These are phyloP conservation scores for Drosophila saltans DNA, from an alignment of 1,140 invertebrate species.

Conservation along the genomic window DNA sequence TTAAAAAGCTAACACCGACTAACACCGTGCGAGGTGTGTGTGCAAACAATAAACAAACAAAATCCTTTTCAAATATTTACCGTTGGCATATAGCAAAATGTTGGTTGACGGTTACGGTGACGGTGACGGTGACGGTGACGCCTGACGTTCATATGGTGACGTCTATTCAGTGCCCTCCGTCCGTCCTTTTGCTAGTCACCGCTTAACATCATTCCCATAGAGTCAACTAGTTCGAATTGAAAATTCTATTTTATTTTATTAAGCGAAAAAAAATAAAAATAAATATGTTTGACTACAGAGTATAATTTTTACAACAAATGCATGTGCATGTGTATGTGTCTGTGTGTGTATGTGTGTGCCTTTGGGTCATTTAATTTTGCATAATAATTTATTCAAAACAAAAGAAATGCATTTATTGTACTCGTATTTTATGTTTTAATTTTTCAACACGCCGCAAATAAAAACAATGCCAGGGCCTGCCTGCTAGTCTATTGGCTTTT, in stretches of 20 bases:
- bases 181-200: background rate
- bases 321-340: conserved; percentile 8
- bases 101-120: conserved; percentile 45
- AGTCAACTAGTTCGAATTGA: conserved; percentile 55
- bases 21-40: conserved; percentile 82
- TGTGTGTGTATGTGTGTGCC: conserved; percentile 50
- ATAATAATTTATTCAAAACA: conserved; percentile 79
- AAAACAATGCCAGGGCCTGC: conserved; percentile 60
- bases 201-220: conserved; percentile 4
- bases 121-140: conserved; percentile 34
- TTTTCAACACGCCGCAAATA: conserved; percentile 56
- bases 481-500: conserved; percentile 75
- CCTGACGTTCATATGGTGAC: conserved; percentile 30
- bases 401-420: conserved; percentile 63
- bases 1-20: conserved; percentile 83
- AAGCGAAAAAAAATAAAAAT: conserved; percentile 24
- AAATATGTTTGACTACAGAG: conserved; percentile 6
- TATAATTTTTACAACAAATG: conserved; percentile 8
- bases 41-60: conserved; percentile 83
- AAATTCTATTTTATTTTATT: conserved; percentile 72
- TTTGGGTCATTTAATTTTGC: conserved; percentile 81
- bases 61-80: conserved; percentile 83
- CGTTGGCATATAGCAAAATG: conserved; percentile 72
- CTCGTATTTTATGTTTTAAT: conserved; percentile 73
- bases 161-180: conserved; percentile 14